Percentiles rank a stretch among this genome's conserved stretches.
Conservation (phyloP, 2,113 vertebrate species). For the Neolamprologus brichardi region DNA sequence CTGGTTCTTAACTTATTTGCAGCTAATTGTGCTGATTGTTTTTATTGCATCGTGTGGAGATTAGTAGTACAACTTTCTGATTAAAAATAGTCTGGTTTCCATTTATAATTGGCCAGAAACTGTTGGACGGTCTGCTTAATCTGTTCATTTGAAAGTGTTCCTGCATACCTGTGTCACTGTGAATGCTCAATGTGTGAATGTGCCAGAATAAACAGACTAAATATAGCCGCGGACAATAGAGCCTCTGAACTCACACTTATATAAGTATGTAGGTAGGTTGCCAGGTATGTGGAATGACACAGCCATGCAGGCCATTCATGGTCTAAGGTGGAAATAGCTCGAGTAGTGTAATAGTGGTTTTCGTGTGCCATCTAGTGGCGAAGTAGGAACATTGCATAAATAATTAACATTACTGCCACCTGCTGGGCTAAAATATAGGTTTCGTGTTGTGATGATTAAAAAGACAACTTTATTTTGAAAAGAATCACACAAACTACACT, state of each 20-base stretch:
- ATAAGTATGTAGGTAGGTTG: not conserved
- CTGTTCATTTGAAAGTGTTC: not conserved
- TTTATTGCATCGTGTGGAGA: not conserved
- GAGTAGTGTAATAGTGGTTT: not conserved
- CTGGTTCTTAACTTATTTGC: not conserved
- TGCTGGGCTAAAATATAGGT: fast-evolving
- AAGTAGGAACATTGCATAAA: not conserved
- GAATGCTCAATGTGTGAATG: not conserved
- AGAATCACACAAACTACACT: not conserved
- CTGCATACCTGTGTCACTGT: not conserved
- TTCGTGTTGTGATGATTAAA: not conserved
- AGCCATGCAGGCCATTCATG: not conserved
- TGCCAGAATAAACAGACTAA: not conserved
- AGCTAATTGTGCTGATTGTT: not conserved
- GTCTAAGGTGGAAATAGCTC: not conserved
- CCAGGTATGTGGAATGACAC: not conserved
- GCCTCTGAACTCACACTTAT: not conserved
- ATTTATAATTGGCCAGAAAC: not conserved
- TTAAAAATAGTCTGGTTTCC: fast-evolving
- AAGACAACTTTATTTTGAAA: not conserved
- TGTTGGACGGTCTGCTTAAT: fast-evolving
- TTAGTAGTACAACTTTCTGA: not conserved
- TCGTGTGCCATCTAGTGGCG: conserved; percentile 12
- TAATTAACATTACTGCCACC: not conserved
- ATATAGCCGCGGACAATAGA: not conserved